Evolutionary conservation across 2,797 vertebrate species (phyloP).

Genomic region (Bovichtus variegatus): DNA sequence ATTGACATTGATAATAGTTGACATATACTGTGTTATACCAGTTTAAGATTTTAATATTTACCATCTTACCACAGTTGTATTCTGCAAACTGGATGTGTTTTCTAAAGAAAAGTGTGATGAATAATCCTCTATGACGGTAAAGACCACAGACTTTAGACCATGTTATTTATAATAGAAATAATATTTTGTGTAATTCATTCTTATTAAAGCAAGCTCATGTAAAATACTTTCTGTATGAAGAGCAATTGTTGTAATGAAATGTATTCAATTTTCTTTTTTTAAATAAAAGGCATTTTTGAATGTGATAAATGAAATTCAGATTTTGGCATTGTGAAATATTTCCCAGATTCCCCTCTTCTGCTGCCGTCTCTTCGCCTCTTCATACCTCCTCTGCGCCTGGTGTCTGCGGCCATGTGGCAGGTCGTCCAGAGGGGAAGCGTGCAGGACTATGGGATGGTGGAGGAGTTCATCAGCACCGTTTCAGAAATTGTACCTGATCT

Average conservation of each 20-base stretch:
- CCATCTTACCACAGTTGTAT: too few relatives aligned
- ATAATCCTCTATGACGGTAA: too few relatives aligned
- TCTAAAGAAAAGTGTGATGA: not conserved
- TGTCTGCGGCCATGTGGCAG: constrained; percentile 85
- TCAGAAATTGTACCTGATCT: constrained; percentile 81
- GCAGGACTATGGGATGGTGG: constrained; percentile 82
- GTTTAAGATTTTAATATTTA: too few relatives aligned
- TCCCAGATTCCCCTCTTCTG: constrained; percentile 64
- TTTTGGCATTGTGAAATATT: not conserved
- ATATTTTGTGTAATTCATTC: not conserved
- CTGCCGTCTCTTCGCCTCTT: constrained; percentile 81
- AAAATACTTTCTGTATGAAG: not conserved
- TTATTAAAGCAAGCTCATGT: not conserved
- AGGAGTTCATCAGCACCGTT: constrained; percentile 83
- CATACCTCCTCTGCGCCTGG: constrained; percentile 80
- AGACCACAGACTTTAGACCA: too few relatives aligned
- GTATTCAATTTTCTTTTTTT: not conserved
- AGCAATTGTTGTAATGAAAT: not conserved
- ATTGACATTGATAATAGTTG: too few relatives aligned
- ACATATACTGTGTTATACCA: too few relatives aligned
- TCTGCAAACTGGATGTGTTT: not conserved
- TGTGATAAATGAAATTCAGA: not conserved
- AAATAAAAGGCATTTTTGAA: not conserved
- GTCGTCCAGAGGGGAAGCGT: constrained; percentile 77
- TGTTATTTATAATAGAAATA: too few relatives aligned